These are phyloP conservation scores for Zaprionus lachaisei DNA, from an alignment of 1,140 invertebrate species.

Conservation along the genomic window DNA sequence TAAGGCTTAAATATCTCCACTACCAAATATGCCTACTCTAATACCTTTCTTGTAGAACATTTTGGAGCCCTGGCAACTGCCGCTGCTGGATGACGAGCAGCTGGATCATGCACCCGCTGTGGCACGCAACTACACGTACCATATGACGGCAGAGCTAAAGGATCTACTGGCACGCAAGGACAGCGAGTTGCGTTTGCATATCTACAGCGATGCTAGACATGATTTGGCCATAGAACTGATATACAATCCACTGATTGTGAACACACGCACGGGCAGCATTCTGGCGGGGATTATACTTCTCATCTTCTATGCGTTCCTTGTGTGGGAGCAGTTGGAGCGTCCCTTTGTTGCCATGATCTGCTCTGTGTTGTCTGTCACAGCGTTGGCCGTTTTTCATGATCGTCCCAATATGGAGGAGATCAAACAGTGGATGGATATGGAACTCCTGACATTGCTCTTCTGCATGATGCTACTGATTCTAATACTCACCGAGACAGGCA, in stretches of 20 bases:
- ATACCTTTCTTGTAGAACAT: slow-evolving; percentile 48
- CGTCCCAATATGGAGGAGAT: slow-evolving; percentile 89
- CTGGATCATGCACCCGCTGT: slow-evolving; percentile 53
- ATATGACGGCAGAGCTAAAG: slow-evolving; percentile 54
- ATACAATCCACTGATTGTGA: slow-evolving; percentile 87
- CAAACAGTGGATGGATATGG: slow-evolving; percentile 92
- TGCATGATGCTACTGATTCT: slow-evolving; percentile 94
- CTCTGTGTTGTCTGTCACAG: slow-evolving; percentile 88
- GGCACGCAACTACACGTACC: slow-evolving; percentile 68
- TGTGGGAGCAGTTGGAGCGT: slow-evolving; percentile 91
- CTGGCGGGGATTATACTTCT: slow-evolving; percentile 88
- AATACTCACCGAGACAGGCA: slow-evolving; percentile 91
- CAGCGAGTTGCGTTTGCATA: slow-evolving; percentile 58
- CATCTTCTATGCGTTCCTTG: slow-evolving; percentile 90
- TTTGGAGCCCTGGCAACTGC: slow-evolving; percentile 65
- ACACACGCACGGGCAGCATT: slow-evolving; percentile 87
- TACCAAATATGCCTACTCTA: not conserved
- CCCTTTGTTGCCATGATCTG: slow-evolving; percentile 91
- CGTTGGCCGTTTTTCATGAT: slow-evolving; percentile 88
- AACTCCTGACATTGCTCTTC: slow-evolving; percentile 91
- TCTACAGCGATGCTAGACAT: slow-evolving; percentile 53
- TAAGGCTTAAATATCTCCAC: slow-evolving; percentile 11
- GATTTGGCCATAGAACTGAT: slow-evolving; percentile 71
- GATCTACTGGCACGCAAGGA: slow-evolving; percentile 34
- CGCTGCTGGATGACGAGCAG: slow-evolving; percentile 52